Evolutionary conservation across 2,888 invertebrate species (phyloP), one percentile per base, ranked within the genome.

Genomic region (Ochropleura leucogaster): DNA sequence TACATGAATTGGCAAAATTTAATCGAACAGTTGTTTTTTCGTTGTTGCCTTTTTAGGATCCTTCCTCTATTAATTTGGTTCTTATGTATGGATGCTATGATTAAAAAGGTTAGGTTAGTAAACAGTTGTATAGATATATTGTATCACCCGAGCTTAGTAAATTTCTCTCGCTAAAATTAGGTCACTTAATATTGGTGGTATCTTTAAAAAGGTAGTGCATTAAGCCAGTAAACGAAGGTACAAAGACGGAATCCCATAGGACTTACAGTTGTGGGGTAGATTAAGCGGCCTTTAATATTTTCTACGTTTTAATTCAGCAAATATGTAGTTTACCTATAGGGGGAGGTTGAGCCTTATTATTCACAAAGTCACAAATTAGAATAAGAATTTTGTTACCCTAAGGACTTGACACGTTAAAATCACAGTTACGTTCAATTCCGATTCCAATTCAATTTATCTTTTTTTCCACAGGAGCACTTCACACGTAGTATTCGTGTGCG

Each of bases 401-500:
- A 18, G 20, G 16, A 4, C 8, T 14, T 49, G 5, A 12, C 14
- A 30, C 53, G 53, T 47, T 42, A n/a, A 12, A 49, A 14, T 1
- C 59, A 5, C 12, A 16, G 30, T 20, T 20, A 18, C 14, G 7
- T n/a, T 59, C 5, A 6, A n/a, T n/a, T n/a, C n/a, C n/a, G n/a
- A n/a, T n/a, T n/a, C n/a, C n/a, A n/a, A n/a, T n/a, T n/a, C n/a
- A n/a, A n/a, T n/a, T n/a, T n/a, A n/a, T n/a, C n/a, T n/a, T n/a
- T 9, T 51, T 53, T 40, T 2, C 79, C 84, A 3, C 93, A 97
- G 97, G 90, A 96, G 94, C 88, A 97, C 97, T 51, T 97, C 97
- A 0, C 97, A 97, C 92, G 97, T 97, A 83, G 97, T 98, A 72
- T 97, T 98, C 90, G 97, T 98, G n/a, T 97, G 98, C 90, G 98